These are phyloP conservation scores for Mionectes olivaceus DNA, from an alignment of 2,797 vertebrate genomes.

Conservation along the genomic window DNA sequence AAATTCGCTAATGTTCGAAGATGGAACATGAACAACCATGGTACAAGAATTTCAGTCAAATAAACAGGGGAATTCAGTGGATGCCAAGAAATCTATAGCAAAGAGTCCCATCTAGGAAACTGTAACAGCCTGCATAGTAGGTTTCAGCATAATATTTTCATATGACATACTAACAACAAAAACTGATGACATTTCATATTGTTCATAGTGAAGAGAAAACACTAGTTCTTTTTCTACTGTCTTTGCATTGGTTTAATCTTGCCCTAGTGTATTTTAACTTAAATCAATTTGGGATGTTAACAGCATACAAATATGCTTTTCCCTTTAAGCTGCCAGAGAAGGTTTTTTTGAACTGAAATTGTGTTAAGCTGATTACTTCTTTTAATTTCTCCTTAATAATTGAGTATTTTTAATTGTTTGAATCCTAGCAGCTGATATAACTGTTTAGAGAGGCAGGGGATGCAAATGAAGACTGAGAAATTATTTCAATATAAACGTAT, in stretches of 20 bases:
- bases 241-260: slow-evolving; percentile 1
- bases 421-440: neutral
- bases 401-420: slow-evolving; percentile 52
- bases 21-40: neutral
- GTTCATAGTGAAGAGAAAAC: slow-evolving; percentile 35
- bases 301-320: slow-evolving; percentile 28
- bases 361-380: slow-evolving; percentile 37
- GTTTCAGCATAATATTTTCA: neutral
- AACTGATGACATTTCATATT: slow-evolving; percentile 10
- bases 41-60: neutral
- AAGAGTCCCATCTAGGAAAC: neutral
- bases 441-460: neutral
- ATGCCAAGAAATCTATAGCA: neutral
- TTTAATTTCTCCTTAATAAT: slow-evolving; percentile 18
- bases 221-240: neutral
- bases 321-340: neutral
- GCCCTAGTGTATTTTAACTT: slow-evolving; percentile 19
- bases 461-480: slow-evolving; percentile 32
- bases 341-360: slow-evolving; percentile 8
- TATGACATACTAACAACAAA: neutral
- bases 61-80: neutral
- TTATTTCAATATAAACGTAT: neutral
- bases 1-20: neutral
- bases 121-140: neutral
- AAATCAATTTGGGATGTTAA: slow-evolving; percentile 24